Evolutionary conservation across 2,797 vertebrate genomes (phyloP).

Genomic region (Mionectes olivaceus): DNA sequence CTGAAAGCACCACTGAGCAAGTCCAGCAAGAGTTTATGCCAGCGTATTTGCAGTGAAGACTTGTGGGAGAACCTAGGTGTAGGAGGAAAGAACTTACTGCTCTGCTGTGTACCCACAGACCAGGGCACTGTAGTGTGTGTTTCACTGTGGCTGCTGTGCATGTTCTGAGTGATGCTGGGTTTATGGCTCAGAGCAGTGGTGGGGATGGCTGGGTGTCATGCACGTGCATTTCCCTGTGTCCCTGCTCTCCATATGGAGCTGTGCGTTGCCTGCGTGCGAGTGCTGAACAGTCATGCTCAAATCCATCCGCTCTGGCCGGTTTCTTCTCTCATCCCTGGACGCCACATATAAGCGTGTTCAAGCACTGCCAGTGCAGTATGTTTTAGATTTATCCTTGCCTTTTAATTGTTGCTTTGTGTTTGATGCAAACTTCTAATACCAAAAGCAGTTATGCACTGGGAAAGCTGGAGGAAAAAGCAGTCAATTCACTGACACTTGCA

Average conservation of each 20-base stretch:
- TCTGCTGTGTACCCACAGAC: rapidly evolving
- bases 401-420: neutral
- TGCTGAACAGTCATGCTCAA: neutral
- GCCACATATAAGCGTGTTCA: rapidly evolving
- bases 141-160: rapidly evolving
- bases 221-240: rapidly evolving
- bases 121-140: neutral
- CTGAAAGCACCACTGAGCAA: rapidly evolving
- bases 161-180: neutral
- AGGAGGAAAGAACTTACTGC: neutral
- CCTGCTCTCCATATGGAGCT: neutral
- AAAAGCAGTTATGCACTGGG: neutral
- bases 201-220: neutral
- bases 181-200: neutral
- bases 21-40: neutral
- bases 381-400: neutral
- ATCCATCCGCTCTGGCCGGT: neutral
- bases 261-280: rapidly evolving
- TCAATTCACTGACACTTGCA: neutral
- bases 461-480: neutral
- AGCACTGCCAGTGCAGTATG: neutral
- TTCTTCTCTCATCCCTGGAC: neutral
- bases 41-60: neutral
- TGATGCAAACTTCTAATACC: neutral
- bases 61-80: neutral